Evolutionary conservation across 2,888 invertebrate genomes (phyloP), one percentile per base, ranked within the genome.

Genomic region (Ochropacha duplaris): DNA sequence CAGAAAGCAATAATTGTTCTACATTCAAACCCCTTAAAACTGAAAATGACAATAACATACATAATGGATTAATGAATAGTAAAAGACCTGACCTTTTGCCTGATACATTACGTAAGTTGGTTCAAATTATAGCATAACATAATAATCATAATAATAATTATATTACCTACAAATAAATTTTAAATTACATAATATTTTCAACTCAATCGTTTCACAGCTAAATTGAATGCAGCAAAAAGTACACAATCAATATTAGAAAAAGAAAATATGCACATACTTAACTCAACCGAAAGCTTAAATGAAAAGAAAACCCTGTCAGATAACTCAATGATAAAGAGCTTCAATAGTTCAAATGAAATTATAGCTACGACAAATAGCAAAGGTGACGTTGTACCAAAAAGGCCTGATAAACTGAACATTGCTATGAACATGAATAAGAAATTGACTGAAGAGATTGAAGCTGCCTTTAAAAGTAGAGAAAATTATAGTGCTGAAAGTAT

Each of bases 11-110:
- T 66, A 88, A 83, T 63, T 90, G 92, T 67, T 88, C 93, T 39
- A 89, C 92, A 22, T 93, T 93, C 62, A 89, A 92, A 72, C 90
- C 94, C 68, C 72, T 87, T 72, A 87, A 87, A 74, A 66, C 76
- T 56, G 91, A 90, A 66, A 88, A 83, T 69, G 89, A 90, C 56
- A 87, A 78, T 63, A 87, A 86, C 62, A 74, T 84, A 24, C 93
- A 90, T 61, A 92, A 94, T 64, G 94, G 94, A 12, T 61, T 91
- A 9, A 89, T 93, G 88, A 94, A 93, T 65, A 92, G 92, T 65
- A 93, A 94, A 64, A 87, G 94, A 66, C 95, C 95, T 1, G 95
- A 95, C 81, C 83, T 95, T 56, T 81, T 95, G 44, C 94, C 94
- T 49, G 95, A 95, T 76, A 94, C 94, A 58, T 76, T 93, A 64